A percentile compares a stretch with the other conserved stretches of the same genome.
phyloP scores from a whole-genome alignment of 1,140 invertebrate species.

The Rhopalosiphum maidis region DNA sequence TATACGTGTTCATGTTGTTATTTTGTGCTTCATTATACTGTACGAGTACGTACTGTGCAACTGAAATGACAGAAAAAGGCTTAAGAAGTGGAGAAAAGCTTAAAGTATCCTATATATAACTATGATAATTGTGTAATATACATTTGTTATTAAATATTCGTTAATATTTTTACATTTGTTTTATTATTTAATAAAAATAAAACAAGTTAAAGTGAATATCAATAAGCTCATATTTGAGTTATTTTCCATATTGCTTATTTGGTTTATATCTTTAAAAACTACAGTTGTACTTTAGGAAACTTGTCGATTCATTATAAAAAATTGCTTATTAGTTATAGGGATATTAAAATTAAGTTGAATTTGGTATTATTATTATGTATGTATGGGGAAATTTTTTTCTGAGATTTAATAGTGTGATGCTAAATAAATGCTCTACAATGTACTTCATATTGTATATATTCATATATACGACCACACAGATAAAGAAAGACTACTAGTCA shows the following conservation, averaged over 20 bases:
- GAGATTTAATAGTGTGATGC: neutral
- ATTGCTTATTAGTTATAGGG: neutral
- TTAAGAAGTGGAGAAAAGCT: neutral
- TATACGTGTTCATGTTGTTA: neutral
- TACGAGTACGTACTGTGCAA: neutral
- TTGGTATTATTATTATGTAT: neutral
- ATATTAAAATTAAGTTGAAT: neutral
- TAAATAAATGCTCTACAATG: neutral
- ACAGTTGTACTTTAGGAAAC: neutral
- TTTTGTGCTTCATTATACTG: neutral
- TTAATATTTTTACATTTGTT: neutral
- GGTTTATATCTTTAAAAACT: neutral
- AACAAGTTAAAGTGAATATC: neutral
- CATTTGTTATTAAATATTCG: neutral
- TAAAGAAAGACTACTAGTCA: neutral
- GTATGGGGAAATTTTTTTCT: neutral
- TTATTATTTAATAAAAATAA: neutral
- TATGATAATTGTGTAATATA: neutral
- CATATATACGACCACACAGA: neutral
- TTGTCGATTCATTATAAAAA: neutral
- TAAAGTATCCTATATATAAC: neutral
- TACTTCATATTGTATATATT: neutral
- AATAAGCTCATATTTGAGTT: neutral
- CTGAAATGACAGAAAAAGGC: neutral
- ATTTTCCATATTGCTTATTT: neutral